phyloP scores from a whole-genome alignment of 2,797 vertebrate genomes.

The Morus bassanus region DNA sequence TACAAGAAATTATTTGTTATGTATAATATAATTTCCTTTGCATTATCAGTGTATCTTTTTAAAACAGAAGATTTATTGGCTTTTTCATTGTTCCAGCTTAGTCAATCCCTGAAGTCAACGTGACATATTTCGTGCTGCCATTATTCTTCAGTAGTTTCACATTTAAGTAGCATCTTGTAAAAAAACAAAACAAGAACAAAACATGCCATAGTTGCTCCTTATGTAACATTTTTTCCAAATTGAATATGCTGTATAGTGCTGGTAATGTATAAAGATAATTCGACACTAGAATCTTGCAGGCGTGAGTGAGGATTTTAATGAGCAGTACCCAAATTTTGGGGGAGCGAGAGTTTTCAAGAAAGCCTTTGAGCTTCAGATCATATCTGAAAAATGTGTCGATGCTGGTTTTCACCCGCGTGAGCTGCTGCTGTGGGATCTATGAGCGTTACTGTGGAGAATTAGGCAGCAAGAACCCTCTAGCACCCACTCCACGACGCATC shows the following conservation, averaged over 20 bases:
- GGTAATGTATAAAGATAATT: background rate
- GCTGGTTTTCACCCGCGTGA: background rate
- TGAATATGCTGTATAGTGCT: background rate
- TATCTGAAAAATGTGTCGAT: background rate
- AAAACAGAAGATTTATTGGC: conserved; percentile 35
- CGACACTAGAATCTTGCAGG: background rate
- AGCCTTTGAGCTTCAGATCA: background rate
- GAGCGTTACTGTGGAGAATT: background rate
- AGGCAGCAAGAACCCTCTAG: background rate
- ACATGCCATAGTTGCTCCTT: background rate
- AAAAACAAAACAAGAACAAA: background rate
- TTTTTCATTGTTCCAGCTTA: conserved; percentile 8
- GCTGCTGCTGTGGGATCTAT: background rate
- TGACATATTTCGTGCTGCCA: background rate
- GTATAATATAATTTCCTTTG: conserved; percentile 42
- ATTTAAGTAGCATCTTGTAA: background rate
- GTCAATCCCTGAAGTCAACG: background rate
- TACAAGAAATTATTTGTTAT: conserved; percentile 34
- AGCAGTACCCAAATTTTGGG: background rate
- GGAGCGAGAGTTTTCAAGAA: background rate
- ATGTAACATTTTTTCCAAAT: background rate
- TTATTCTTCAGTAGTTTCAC: background rate
- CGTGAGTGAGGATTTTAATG: background rate
- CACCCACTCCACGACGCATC: background rate
- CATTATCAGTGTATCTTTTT: conserved; percentile 32